Base-by-base conservation (phyloP, 2,797 vertebrate genomes). In the Gambelia wislizenii region DNA sequence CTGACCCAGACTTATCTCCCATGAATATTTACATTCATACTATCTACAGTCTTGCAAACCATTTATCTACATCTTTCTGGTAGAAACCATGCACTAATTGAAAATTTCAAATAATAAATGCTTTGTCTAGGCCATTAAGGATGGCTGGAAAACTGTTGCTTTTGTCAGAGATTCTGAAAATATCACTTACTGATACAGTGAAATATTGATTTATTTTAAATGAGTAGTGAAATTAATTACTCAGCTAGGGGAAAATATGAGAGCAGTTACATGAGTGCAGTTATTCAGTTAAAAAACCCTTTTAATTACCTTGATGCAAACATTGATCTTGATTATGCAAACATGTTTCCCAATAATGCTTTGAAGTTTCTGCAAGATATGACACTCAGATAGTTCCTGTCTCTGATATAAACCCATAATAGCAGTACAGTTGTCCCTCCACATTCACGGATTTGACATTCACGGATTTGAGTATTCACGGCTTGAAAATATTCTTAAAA, bases 361-460 rank as follows among this genome's bases (percentile, higher is more conserved):
- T 95, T 84, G 89, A 90, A 92, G 89, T 80, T 92, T 91, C 64
- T 80, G 56, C 87, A 77, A 92, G 69, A 56, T 61, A 27, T 82
- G 82, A 69, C 89, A 75, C 61, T 44, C 2, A 1, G 0, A 86
- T 88, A 92, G 77, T 49, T 25, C 70, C 61, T 64, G 33, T 84
- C 87, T 89, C 67, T 79, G 36, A 86, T 36, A 69, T 67, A 86
- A 25, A 69, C 2, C 14, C 5, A 18, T 25, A 27, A 1, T 42
- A 59, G n/a, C n/a, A n/a, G n/a, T n/a, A n/a, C n/a, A n/a, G n/a
- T n/a, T n/a, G n/a, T n/a, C n/a, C n/a, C n/a, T n/a, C n/a, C n/a
- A n/a, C n/a, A n/a, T n/a, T n/a, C n/a, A n/a, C n/a, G n/a, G n/a
- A n/a, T n/a, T n/a, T n/a, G n/a, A n/a, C n/a, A n/a, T n/a, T n/a